Base-by-base conservation (phyloP, 2,888 invertebrate species). In the Epinotia demarniana region DNA sequence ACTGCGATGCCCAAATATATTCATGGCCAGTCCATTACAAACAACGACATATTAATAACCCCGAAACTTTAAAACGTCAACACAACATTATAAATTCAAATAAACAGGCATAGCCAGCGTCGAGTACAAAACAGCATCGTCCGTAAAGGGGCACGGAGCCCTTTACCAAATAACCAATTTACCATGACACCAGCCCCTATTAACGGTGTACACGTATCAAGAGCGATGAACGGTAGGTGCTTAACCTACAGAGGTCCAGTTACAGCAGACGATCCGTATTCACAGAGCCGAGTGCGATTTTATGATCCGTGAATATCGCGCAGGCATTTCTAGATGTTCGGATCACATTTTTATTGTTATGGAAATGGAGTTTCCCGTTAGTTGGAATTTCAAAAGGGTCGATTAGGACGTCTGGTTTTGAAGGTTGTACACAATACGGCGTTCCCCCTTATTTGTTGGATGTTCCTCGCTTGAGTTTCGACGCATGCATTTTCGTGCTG, bases 291-390 rank as follows among this genome's bases (percentile, higher is more conserved):
- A 89, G 88, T 87, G 87, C 87, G 89, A 92, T 91, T 94, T 94
- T 94, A 94, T 94, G 94, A 92, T 91, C 94, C 93, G 93, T 93
- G 94, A 94, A 94, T 93, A 93, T 92, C 92, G 90, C 91, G 82
- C 89, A 90, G 89, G 92, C 93, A 92, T 93, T 93, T 91, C 92
- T 93, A 92, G 93, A 93, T 93, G 93, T 92, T 92, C 88, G 91
- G 91, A 93, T 92, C 92, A 92, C 90, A 91, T 93, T 94, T 93
- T 94, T 93, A 94, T 94, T 94, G 94, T 94, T 92, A 94, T 94
- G 93, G 92, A 93, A 94, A 94, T 93, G 89, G 92, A 91, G 92
- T 92, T 93, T 93, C 87, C 93, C 90, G 92, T 93, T 93, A 94
- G 92, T 93, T 92, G 91, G 92, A 90, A 92, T 93, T 92, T 93